Evolutionary conservation across 1,140 invertebrate species (phyloP).

Genomic region (Apolygus lucorum): DNA sequence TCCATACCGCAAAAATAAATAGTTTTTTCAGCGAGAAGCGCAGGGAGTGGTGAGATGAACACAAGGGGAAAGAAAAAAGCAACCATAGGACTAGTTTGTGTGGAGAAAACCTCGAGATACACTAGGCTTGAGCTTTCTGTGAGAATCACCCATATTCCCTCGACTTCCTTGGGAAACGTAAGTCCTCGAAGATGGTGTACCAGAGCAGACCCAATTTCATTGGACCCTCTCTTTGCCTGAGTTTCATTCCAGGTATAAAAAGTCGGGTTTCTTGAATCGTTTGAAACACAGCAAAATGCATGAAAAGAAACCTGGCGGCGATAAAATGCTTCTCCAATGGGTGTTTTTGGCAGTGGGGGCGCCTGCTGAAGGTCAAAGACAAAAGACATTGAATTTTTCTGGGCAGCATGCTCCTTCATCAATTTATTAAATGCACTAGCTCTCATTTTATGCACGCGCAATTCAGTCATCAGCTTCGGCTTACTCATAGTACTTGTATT

Average conservation of each 20-base stretch:
- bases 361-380: constrained; percentile 30
- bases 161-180: too few species aligned
- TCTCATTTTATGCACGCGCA: background rate
- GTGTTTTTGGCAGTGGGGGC: constrained; percentile 27
- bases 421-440: background rate
- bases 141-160: too few species aligned
- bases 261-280: constrained; percentile 13
- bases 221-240: constrained; percentile 33
- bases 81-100: too few species aligned
- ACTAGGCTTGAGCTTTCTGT: too few species aligned
- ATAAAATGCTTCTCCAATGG: constrained; percentile 32
- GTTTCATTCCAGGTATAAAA: constrained; percentile 36
- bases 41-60: too few species aligned
- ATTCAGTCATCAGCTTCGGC: background rate
- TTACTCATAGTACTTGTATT: background rate
- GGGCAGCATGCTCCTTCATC: background rate
- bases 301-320: constrained; percentile 35
- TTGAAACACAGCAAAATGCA: constrained; percentile 34
- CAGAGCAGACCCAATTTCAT: constrained; percentile 36
- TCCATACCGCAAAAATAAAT: too few species aligned
- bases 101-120: too few species aligned
- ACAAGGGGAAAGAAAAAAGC: too few species aligned
- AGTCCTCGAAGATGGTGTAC: constrained; percentile 28
- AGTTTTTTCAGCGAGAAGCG: too few species aligned
- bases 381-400: background rate